These are phyloP conservation scores for Ochotona princeps DNA, from an alignment of 2,113 vertebrate genomes.

Conservation along the genomic window DNA sequence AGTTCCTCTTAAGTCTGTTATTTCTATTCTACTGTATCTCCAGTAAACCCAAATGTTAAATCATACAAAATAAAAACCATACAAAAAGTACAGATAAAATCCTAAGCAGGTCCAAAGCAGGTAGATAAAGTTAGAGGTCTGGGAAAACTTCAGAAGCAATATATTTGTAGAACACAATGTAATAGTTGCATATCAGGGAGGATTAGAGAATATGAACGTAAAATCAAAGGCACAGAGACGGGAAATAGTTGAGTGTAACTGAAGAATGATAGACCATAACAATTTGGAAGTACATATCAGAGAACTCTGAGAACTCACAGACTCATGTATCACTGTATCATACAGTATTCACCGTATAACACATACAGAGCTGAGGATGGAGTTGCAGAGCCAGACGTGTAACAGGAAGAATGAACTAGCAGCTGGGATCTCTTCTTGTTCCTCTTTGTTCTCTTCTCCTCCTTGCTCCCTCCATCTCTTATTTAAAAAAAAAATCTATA, in stretches of 20 bases:
- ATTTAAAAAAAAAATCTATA: too few relatives aligned
- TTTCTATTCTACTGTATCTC: background rate
- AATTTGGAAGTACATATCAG: background rate
- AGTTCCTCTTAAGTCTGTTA: background rate
- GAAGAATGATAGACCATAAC: background rate
- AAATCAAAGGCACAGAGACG: background rate
- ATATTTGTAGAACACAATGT: background rate
- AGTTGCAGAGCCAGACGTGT: background rate
- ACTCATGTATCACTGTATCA: background rate
- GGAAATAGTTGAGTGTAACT: constrained; percentile 14
- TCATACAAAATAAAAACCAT: constrained; percentile 15
- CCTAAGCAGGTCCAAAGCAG: background rate
- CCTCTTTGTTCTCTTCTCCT: too few relatives aligned
- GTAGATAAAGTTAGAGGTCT: background rate
- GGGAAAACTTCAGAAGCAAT: background rate
- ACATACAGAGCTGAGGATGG: background rate
- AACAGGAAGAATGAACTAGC: background rate
- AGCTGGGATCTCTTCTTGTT: background rate
- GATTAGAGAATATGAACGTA: background rate
- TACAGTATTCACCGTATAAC: background rate
- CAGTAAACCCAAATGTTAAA: background rate
- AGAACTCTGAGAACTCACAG: constrained; percentile 8
- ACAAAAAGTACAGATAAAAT: constrained; percentile 11
- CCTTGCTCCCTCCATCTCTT: too few relatives aligned
- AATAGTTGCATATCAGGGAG: background rate